These are phyloP conservation scores for Pogonus chalceus DNA, from an alignment of 1,140 invertebrate genomes.

Conservation along the genomic window DNA sequence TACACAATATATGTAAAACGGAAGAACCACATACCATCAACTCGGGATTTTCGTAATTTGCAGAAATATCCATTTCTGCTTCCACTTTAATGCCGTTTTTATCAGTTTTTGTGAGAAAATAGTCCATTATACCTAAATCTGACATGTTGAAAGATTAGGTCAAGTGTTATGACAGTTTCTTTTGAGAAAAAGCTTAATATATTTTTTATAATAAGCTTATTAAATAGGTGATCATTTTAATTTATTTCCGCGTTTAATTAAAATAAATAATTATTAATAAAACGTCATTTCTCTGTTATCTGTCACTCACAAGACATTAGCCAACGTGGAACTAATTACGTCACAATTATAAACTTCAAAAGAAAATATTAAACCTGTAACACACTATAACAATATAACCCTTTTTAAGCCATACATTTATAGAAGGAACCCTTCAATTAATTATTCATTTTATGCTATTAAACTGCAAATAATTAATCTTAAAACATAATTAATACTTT, in stretches of 20 bases:
- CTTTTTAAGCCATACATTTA: too few relatives aligned
- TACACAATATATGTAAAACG: too few relatives aligned
- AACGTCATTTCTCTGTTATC: conserved; percentile 6
- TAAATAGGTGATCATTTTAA: background rate
- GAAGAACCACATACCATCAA: conserved; percentile 26
- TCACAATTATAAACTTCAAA: conserved; percentile 11
- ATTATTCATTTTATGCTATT: too few relatives aligned
- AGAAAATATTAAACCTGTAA: too few relatives aligned
- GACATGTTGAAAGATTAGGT: background rate
- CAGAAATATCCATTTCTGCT: conserved; percentile 28
- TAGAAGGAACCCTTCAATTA: too few relatives aligned
- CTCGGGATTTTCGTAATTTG: conserved; percentile 26
- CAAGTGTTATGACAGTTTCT: conserved; percentile 1
- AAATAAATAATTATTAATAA: background rate
- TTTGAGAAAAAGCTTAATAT: background rate
- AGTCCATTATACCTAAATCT: conserved; percentile 7
- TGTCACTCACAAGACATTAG: conserved; percentile 11
- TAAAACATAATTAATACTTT: too few relatives aligned
- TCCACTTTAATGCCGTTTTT: conserved; percentile 14
- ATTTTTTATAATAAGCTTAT: background rate
- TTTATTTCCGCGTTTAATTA: background rate
- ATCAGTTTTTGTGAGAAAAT: conserved; percentile 10
- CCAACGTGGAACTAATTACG: conserved; percentile 24
- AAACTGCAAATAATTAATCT: too few relatives aligned
- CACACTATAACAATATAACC: too few relatives aligned